phyloP scores from a whole-genome alignment of 2,888 invertebrate genomes.

The Cerastis rubricosa region DNA sequence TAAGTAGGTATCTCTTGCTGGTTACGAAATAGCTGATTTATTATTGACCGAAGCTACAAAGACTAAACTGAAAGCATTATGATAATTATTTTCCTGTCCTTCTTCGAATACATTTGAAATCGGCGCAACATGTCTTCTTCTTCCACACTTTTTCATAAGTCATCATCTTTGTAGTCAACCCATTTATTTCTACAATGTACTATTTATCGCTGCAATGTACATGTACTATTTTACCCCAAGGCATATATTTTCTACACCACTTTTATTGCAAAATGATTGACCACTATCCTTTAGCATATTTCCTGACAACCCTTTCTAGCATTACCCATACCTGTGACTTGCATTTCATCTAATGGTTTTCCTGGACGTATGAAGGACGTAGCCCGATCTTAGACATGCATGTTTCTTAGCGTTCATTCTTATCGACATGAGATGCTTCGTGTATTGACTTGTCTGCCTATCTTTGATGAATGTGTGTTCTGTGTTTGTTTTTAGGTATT shows the following conservation, averaged over 20 bases:
- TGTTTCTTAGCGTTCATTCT: conserved; percentile 31
- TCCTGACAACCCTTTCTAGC: conserved; percentile 1
- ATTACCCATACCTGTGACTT: conserved; percentile 60
- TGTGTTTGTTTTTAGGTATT: conserved; percentile 9
- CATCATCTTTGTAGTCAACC: no score
- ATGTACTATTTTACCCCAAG: neutral
- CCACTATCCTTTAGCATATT: conserved; percentile 10
- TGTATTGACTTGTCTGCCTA: conserved; percentile 37
- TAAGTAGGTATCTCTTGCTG: conserved; percentile 7
- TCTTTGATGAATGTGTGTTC: conserved; percentile 28
- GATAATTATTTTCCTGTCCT: no score
- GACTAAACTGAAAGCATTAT: neutral
- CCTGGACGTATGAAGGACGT: conserved; percentile 53
- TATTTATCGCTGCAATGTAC: neutral
- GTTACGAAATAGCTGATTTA: neutral
- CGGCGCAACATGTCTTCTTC: neutral
- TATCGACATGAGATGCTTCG: conserved; percentile 21
- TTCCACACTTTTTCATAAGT: no score
- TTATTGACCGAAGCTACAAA: neutral
- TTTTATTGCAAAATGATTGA: neutral
- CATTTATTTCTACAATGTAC: neutral
- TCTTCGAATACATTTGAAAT: neutral
- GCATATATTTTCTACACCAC: neutral
- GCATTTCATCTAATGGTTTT: conserved; percentile 57
- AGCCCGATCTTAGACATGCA: conserved; percentile 34